Evolutionary conservation across 2,113 vertebrate species (phyloP), one percentile per base, ranked within the genome.

Genomic region (Zosterops borbonicus): DNA sequence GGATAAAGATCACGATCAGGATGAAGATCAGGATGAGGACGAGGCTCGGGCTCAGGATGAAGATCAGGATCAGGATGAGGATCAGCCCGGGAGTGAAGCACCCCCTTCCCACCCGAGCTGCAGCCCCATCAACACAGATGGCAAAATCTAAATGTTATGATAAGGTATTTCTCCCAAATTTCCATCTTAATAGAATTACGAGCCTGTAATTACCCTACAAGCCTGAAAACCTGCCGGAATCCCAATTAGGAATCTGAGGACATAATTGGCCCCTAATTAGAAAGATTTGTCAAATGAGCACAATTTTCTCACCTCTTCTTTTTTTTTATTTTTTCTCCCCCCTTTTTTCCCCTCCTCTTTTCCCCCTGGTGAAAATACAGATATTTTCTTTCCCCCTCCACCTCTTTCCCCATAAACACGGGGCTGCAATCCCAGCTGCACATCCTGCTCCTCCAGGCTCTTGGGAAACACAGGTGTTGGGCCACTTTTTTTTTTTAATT

Each of bases 231-330:
- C 97, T 97, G 95, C 97, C 71, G 97, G 97, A 97, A 97, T 97
- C 97, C 97, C 97, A 97, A 93, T 97, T 97, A 98, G 93, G 94
- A 96, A 97, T 97, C 97, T 94, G 94, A 98, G 95, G 97, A 96
- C 94, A 96, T 98, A 98, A 98, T 92, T 97, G 97, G 97, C 94
- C 97, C 96, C 96, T 98, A 98, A 98, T 98, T 98, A 98, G 96
- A 97, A 98, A 98, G 97, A 97, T 97, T 97, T 98, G 96, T 97
- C 97, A 97, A 96, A 97, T 29, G 90, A 4, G 97, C 97, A 95
- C 91, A 94, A 94, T 97, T 96, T 97, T 92, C 95, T 96, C 89
- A 90, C 63, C 87, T 97, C 87, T 94, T 87, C 14, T 11, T 80
- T 29, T 50, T 49, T 78, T 15, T 6, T 2, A 10, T 20, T 28